Evolutionary conservation across 2,888 invertebrate species (phyloP).

Genomic region (Acanthococcus lagerstroemiae): DNA sequence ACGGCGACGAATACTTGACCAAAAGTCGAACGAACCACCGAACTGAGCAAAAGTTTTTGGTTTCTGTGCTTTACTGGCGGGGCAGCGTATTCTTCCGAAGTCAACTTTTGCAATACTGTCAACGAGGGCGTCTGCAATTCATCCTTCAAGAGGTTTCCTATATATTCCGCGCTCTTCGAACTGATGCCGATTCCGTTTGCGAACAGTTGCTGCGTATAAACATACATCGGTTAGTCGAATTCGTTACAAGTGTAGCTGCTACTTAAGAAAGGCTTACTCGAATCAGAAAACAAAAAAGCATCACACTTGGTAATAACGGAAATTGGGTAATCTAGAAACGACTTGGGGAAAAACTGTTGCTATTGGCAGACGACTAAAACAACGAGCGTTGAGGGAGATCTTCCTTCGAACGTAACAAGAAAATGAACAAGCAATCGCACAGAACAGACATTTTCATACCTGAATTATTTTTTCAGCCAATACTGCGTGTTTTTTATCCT

Average conservation of each 20-base stretch:
- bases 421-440: no score
- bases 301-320: no score
- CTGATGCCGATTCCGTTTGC: constrained; percentile 54
- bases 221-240: constrained; percentile 42
- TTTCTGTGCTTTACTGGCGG: constrained; percentile 40
- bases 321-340: constrained; percentile 10
- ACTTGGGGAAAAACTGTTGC: constrained; percentile 43
- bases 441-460: no score
- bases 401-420: no score
- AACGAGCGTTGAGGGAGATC: no score
- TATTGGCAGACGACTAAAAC: no score
- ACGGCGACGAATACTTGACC: no score
- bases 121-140: constrained; percentile 56
- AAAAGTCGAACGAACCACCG: constrained; percentile 3
- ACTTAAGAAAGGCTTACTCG: background rate
- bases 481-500: constrained; percentile 36
- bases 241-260: background rate
- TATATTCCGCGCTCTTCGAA: constrained; percentile 49
- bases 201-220: constrained; percentile 46
- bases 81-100: constrained; percentile 53
- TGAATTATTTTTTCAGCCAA: no score
- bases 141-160: constrained; percentile 53
- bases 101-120: constrained; percentile 52
- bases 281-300: no score
- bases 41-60: background rate